A percentile compares a stretch with the other conserved stretches of the same genome.
Evolutionary conservation across 2,888 invertebrate genomes (phyloP).

Genomic region (Danaus chrysippus): DNA sequence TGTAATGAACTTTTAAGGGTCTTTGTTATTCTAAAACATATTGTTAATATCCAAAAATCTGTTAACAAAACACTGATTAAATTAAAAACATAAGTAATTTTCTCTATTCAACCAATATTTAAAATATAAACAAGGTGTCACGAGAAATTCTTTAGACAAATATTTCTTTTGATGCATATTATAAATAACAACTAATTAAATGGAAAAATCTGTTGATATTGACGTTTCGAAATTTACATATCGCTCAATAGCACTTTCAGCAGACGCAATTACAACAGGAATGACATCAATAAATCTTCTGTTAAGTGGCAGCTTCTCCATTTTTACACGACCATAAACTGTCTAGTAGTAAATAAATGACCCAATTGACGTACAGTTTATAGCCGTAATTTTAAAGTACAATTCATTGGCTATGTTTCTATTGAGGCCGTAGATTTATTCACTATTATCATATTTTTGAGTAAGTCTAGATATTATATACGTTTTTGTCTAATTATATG

Average conservation of each 20-base stretch:
- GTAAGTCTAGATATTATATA: neutral
- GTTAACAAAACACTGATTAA: too few relatives aligned
- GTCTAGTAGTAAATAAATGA: slow-evolving; percentile 32
- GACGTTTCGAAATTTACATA: slow-evolving; percentile 29
- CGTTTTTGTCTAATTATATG: too few relatives aligned
- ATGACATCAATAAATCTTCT: slow-evolving; percentile 37
- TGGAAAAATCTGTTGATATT: slow-evolving; percentile 16
- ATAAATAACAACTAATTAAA: too few relatives aligned
- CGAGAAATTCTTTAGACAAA: too few relatives aligned
- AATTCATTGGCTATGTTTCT: slow-evolving; percentile 4
- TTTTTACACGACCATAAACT: slow-evolving; percentile 34
- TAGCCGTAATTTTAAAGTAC: slow-evolving; percentile 1
- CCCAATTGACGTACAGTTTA: slow-evolving; percentile 19
- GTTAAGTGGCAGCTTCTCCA: slow-evolving; percentile 31
- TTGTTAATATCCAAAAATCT: too few relatives aligned
- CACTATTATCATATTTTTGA: neutral
- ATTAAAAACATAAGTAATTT: too few relatives aligned
- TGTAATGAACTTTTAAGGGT: too few relatives aligned
- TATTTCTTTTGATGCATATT: too few relatives aligned
- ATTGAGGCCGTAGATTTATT: neutral
- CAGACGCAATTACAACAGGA: slow-evolving; percentile 33
- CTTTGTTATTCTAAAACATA: too few relatives aligned
- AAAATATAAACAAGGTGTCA: too few relatives aligned
- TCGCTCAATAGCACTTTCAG: slow-evolving; percentile 22
- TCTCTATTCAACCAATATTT: too few relatives aligned